Evolutionary conservation across 2,888 invertebrate genomes (phyloP), one percentile per base, ranked within the genome.

Genomic region (Axea sp.): DNA sequence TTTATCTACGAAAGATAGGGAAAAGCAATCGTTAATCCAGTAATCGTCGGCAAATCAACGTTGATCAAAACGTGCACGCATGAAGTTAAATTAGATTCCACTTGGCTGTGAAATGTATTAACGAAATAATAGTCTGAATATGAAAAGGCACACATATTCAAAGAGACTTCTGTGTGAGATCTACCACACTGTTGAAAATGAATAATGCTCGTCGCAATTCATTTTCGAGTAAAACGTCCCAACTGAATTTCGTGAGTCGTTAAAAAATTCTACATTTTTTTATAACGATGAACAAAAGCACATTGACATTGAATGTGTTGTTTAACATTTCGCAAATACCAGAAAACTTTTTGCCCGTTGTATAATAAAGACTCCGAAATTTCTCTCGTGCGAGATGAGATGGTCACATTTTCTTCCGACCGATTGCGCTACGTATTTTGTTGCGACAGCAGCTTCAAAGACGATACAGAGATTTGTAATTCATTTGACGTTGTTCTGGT

Each of bases 391-490:
- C 72, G 49, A 73, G 65, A 73, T 62, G 43, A 45, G 45, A 53
- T 55, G 62, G 49, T 60, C 59, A 60, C 31, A 19, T 35, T 33
- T 33, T 1, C 15, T 33, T 6, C 33, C 30, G 5, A 31, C 14
- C 43, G 47, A 49, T 49, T 65, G 31, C 60, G 33, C n/a, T n/a
- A n/a, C 64, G 53, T 69, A 30, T 60, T 39, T 51, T 64, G 74
- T 55, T 45, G 57, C 62, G 49, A 55, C 39, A 8, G 9, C 69
- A 55, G 72, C n/a, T n/a, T n/a, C 71, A 75, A 71, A 77, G 75
- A 45, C 69, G 62, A 65, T 72, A 51, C 45, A 45, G 33, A 26
- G 53, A 76, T 76, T 77, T 75, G 75, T 78, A 78, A 78, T 73
- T 78, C 76, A 76, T 53, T 33, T 47, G 39, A 59, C 68, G 71